Percentiles rank a stretch among this genome's conserved stretches.
These are phyloP conservation scores for Chelon labrosus DNA, from an alignment of 2,797 vertebrate species.

Conservation along the genomic window DNA sequence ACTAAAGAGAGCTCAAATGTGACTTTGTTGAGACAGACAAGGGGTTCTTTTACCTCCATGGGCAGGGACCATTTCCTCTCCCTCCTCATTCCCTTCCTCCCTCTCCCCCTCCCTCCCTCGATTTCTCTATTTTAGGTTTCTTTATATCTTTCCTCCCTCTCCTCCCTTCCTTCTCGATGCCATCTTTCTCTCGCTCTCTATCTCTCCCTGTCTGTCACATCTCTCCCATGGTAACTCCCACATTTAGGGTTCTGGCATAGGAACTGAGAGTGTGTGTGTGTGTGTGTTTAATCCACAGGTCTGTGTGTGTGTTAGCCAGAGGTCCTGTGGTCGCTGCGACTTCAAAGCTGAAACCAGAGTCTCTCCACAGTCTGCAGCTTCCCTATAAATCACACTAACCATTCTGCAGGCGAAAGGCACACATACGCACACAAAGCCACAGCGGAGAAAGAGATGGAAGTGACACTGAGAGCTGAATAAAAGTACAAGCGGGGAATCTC, in stretches of 20 bases:
- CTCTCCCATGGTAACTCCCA: slow-evolving; percentile 41
- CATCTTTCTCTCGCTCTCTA: slow-evolving; percentile 34
- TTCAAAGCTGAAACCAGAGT: slow-evolving; percentile 90
- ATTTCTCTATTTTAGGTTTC: slow-evolving; percentile 51
- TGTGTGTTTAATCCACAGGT: slow-evolving; percentile 19
- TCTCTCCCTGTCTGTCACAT: slow-evolving; percentile 39
- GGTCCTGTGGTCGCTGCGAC: slow-evolving; percentile 80
- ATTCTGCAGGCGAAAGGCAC: slow-evolving; percentile 49
- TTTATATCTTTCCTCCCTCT: slow-evolving; percentile 47
- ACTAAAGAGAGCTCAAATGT: slow-evolving; percentile 68
- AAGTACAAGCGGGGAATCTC: not conserved
- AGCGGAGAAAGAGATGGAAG: slow-evolving; percentile 24
- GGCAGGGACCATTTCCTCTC: slow-evolving; percentile 58
- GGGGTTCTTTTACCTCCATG: slow-evolving; percentile 74
- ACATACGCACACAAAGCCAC: slow-evolving; percentile 38
- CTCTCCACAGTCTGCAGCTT: slow-evolving; percentile 81
- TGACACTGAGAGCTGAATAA: slow-evolving; percentile 2
- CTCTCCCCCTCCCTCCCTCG: slow-evolving; percentile 1
- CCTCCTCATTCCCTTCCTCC: slow-evolving; percentile 16
- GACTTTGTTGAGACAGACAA: slow-evolving; percentile 77
- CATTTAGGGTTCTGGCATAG: slow-evolving; percentile 59
- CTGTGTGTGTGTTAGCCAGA: slow-evolving; percentile 48
- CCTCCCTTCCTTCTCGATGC: slow-evolving; percentile 22
- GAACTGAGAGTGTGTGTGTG: slow-evolving; percentile 61
- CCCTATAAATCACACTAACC: slow-evolving; percentile 89